A percentile compares a stretch with the other conserved stretches of the same genome.
These are phyloP conservation scores for Polypedilum vanderplanki DNA, from an alignment of 1,140 invertebrate species.

Conservation along the genomic window DNA sequence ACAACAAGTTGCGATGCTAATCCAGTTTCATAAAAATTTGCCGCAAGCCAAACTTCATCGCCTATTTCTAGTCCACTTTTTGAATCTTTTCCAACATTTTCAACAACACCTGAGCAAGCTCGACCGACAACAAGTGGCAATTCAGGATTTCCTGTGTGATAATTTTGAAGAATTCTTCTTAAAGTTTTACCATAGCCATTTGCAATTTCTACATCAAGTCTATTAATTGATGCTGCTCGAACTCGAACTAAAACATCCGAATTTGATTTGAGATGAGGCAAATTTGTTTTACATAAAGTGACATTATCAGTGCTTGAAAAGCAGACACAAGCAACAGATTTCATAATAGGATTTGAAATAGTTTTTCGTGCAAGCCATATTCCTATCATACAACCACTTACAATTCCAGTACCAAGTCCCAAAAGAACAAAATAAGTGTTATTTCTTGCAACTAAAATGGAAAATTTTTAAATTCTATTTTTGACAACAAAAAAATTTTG, in stretches of 20 bases:
- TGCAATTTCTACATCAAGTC: constrained; percentile 57
- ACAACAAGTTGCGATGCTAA: constrained; percentile 56
- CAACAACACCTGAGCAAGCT: constrained; percentile 60
- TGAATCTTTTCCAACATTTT: constrained; percentile 50
- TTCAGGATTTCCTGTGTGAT: constrained; percentile 35
- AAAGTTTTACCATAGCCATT: constrained; percentile 54
- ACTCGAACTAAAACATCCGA: constrained; percentile 57
- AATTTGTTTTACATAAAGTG: background rate
- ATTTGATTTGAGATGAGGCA: constrained; percentile 2
- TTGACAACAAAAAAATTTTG: background rate
- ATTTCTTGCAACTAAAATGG: constrained; percentile 25
- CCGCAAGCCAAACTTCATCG: constrained; percentile 56
- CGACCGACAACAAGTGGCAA: constrained; percentile 59
- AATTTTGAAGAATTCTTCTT: constrained; percentile 37
- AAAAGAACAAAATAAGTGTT: constrained; percentile 26
- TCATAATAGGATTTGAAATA: constrained; percentile 27
- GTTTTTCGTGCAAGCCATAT: constrained; percentile 22
- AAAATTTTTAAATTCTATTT: background rate
- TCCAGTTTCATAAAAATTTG: constrained; percentile 53
- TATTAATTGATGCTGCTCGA: constrained; percentile 55
- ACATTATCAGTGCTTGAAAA: background rate
- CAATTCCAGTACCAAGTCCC: constrained; percentile 21
- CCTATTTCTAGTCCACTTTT: constrained; percentile 56
- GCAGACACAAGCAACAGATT: constrained; percentile 24
- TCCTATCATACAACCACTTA: constrained; percentile 28